Evolutionary conservation across 2,888 invertebrate species (phyloP), one percentile per base, ranked within the genome.

Genomic region (Urechis unicinctus): DNA sequence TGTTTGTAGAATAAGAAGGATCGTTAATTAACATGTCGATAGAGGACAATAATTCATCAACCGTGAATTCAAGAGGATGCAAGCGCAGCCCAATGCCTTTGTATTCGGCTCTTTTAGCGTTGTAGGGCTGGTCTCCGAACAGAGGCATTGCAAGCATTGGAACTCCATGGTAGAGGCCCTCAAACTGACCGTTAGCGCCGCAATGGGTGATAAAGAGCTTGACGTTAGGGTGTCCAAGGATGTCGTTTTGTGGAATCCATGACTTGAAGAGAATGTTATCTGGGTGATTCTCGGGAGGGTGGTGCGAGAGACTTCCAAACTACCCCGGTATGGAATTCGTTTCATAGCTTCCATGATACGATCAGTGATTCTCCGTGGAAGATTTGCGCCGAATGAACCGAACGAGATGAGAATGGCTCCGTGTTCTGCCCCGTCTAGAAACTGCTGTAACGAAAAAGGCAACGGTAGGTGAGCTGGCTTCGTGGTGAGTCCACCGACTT

Each of bases 131-230:
- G 30, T 70, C 70, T 2, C 45, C 61, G 47, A 60, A 56, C 1
- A 65, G 24, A 2, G 69, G 66, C 3, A 67, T 36, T 1, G 59
- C 58, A 1, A 70, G 44, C 58, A 68, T 63, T 1, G 70, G 70
- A 5, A 69, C 64, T 1, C 59, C 68, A 51, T 66, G 62, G 48
- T 62, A 66, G 13, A 69, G 36, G 3, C 61, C 65, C 52, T 69
- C 68, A 56, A 58, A 64, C 25, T 61, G 61, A 5, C 68, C 63
- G 47, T 64, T 66, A 28, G 50, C 58, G 1, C 69, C 69, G 29
- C 65, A 66, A 50, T 69, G 69, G 6, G 66, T 63, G 6, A 69
- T 59, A 49, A 69, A 66, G 9, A 65, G 51, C 51, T 62, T 63
- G 5, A 57, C 55, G 26, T 62, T 65, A 5, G 41, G 50, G 46